Evolutionary conservation across 2,888 invertebrate genomes (phyloP), one percentile per base, ranked within the genome.

Genomic region (Sicus ferrugineus): DNA sequence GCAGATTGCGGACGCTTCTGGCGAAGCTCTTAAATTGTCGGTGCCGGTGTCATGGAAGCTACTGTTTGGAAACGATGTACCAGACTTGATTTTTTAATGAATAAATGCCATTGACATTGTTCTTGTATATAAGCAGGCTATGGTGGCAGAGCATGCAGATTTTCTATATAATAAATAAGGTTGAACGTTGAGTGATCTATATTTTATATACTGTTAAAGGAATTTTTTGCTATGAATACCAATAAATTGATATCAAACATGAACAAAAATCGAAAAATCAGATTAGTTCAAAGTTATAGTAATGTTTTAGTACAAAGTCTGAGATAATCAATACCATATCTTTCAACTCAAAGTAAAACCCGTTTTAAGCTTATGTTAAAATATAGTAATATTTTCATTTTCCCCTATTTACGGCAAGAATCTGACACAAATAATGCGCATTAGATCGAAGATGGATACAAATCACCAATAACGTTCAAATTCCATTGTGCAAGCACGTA

Each of bases 1-100:
- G 0, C 79, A 81, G 65, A 83, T 82, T 6, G 75, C 76, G 9
- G 75, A 71, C 3, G 74, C 75, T 0, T 77, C 30, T 46, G 68
- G 78, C 72, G 80, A 83, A 52, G 84, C 87, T 74, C 79, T 91
- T n/a, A 81, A 80, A 67, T 67, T 85, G 11, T 82, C 76, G 0
- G 84, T 87, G 42, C 93, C 93, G 48, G 87, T 87, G n/a, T 93
- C 93, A 4, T 93, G 93, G 93, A 89, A 90, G 75, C 86, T 90
- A 69, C 85, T 93, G 46, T 93, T 90, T 86, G 93, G 93, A 1
- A 88, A 90, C 77, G 90, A 91, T 73, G 89, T 92, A 66, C 91
- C 92, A 3, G 81, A 85, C 76, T 88, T 88, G 59, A 86, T 90
- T 68, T 90, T 89, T 83, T 90, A 84, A 86, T 68, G 11, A 5